Conservation (phyloP, 2,888 invertebrate species). For the Ophraella communa region DNA sequence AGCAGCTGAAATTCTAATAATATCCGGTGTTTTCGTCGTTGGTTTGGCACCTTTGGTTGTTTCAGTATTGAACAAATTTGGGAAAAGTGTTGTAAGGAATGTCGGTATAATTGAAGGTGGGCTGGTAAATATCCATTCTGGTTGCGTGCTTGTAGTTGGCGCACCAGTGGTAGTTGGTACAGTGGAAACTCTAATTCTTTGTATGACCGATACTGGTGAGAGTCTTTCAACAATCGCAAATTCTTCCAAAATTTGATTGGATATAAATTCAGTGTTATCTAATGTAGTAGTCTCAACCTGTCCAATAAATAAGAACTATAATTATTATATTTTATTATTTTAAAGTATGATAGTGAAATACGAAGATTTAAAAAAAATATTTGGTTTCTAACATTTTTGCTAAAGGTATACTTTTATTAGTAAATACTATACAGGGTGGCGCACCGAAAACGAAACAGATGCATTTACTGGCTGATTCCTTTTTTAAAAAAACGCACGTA, state of each 20-base stretch:
- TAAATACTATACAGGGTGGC: too few species aligned
- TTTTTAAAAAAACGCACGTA: too few species aligned
- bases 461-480: too few species aligned
- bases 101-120: constrained; percentile 51
- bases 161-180: constrained; percentile 19
- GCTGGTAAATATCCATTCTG: constrained; percentile 40
- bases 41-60: constrained; percentile 37
- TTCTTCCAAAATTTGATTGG: constrained; percentile 29
- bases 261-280: constrained; percentile 30
- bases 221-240: not conserved
- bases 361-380: too few species aligned
- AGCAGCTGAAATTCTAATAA: constrained; percentile 28
- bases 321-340: too few species aligned
- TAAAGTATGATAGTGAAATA: too few species aligned
- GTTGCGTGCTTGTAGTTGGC: constrained; percentile 23
- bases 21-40: constrained; percentile 21
- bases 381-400: too few species aligned
- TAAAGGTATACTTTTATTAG: too few species aligned
- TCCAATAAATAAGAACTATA: not conserved
- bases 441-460: too few species aligned
- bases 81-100: constrained; percentile 46
- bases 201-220: constrained; percentile 12
- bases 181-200: not conserved
- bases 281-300: constrained; percentile 32
- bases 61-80: constrained; percentile 40